Evolutionary conservation across 2,888 invertebrate genomes (phyloP).

Genomic region (Cosmia trapezina): DNA sequence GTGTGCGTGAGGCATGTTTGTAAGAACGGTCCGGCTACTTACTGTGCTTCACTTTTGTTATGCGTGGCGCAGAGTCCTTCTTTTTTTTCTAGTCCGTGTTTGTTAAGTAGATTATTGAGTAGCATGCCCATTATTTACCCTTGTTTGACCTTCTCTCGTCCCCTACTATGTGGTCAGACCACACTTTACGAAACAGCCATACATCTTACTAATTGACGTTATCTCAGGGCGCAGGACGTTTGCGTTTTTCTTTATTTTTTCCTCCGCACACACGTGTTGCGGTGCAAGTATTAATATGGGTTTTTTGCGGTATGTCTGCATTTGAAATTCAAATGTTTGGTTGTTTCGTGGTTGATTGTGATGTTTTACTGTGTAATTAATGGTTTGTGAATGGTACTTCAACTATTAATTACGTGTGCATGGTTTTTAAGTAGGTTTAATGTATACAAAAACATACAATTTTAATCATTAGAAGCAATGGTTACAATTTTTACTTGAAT

Average conservation of each 20-base stretch:
- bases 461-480: not conserved
- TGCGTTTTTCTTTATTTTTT: conserved; percentile 70
- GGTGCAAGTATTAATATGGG: conserved; percentile 47
- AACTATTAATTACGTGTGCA: not conserved
- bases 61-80: too few relatives aligned
- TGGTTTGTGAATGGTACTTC: not conserved
- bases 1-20: too few relatives aligned
- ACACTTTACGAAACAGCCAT: conserved; percentile 71
- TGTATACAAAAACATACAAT: not conserved
- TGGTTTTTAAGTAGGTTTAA: not conserved
- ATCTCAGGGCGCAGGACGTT: conserved; percentile 70
- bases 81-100: too few relatives aligned
- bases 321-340: conserved; percentile 43
- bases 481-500: too few relatives aligned
- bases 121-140: too few relatives aligned
- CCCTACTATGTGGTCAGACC: conserved; percentile 23
- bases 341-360: conserved; percentile 21
- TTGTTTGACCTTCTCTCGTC: conserved; percentile 8
- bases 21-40: too few relatives aligned
- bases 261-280: conserved; percentile 63
- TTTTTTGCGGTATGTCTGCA: conserved; percentile 31
- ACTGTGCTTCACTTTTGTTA: too few relatives aligned
- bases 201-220: conserved; percentile 80
- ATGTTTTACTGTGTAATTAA: not conserved
- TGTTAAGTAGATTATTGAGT: too few relatives aligned